phyloP scores from a whole-genome alignment of 2,888 invertebrate genomes.

The Chymomyza caudatula region DNA sequence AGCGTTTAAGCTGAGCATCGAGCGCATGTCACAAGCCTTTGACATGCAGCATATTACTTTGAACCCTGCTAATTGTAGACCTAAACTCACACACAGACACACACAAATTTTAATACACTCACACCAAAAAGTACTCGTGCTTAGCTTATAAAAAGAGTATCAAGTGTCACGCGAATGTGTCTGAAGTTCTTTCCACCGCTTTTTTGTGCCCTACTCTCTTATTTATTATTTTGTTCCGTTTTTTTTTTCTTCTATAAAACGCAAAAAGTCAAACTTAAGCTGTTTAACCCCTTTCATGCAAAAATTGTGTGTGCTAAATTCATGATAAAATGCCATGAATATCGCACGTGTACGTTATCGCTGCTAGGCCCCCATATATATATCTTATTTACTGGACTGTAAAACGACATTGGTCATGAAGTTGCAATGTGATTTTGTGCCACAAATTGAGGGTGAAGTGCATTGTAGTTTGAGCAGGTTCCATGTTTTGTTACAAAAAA shows the following conservation, averaged over 20 bases:
- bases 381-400: background rate
- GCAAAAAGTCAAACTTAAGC: slow-evolving; percentile 20
- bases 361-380: background rate
- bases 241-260: slow-evolving; percentile 1
- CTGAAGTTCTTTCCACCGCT: slow-evolving; percentile 4
- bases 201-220: slow-evolving; percentile 19
- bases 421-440: background rate
- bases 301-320: slow-evolving; percentile 7
- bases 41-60: slow-evolving; percentile 59
- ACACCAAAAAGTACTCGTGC: background rate
- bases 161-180: slow-evolving; percentile 62
- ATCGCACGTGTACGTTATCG: background rate
- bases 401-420: background rate
- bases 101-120: background rate
- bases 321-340: slow-evolving; percentile 36
- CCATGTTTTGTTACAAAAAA: too few species aligned
- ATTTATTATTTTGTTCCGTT: slow-evolving; percentile 2
- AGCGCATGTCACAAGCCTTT: slow-evolving; percentile 60
- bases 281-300: slow-evolving; percentile 26
- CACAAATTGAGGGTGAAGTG: background rate
- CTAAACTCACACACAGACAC: slow-evolving; percentile 15
- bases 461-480: background rate
- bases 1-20: slow-evolving; percentile 31
- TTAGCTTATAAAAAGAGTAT: slow-evolving; percentile 30
- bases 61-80: slow-evolving; percentile 70